Evolutionary conservation across 1,140 invertebrate genomes (phyloP).

Genomic region (Melanaphis sacchari): DNA sequence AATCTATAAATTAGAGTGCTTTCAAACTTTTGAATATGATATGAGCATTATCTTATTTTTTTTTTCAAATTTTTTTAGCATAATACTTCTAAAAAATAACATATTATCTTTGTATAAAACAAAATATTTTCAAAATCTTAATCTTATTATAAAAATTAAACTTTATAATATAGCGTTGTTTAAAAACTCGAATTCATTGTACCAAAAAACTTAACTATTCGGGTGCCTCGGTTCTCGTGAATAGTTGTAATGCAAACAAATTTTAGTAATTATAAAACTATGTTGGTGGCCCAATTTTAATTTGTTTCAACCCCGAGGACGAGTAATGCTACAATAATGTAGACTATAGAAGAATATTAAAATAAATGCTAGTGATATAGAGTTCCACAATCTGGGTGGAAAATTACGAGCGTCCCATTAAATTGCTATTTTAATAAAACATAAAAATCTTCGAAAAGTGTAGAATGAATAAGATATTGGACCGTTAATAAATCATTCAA

Average conservation of each 20-base stretch:
- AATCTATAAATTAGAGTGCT: neutral
- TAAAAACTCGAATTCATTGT: neutral
- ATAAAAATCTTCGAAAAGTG: neutral
- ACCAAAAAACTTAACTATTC: neutral
- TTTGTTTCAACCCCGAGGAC: neutral
- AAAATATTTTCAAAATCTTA: neutral
- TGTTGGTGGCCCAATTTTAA: neutral
- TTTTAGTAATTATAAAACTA: slow-evolving; percentile 1
- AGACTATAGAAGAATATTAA: neutral
- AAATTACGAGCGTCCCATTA: neutral
- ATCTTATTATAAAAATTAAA: neutral
- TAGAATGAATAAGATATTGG: neutral
- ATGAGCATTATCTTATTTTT: neutral
- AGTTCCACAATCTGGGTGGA: neutral
- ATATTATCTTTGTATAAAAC: neutral
- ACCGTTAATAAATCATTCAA: neutral
- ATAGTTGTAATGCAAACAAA: neutral
- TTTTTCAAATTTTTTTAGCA: neutral
- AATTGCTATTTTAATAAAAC: neutral
- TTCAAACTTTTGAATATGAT: neutral
- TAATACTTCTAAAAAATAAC: neutral
- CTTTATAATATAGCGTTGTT: neutral
- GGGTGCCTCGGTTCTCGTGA: neutral
- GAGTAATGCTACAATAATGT: neutral
- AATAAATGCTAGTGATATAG: neutral